Conservation (phyloP, 1,140 invertebrate genomes). For the Calycopis cecrops region DNA sequence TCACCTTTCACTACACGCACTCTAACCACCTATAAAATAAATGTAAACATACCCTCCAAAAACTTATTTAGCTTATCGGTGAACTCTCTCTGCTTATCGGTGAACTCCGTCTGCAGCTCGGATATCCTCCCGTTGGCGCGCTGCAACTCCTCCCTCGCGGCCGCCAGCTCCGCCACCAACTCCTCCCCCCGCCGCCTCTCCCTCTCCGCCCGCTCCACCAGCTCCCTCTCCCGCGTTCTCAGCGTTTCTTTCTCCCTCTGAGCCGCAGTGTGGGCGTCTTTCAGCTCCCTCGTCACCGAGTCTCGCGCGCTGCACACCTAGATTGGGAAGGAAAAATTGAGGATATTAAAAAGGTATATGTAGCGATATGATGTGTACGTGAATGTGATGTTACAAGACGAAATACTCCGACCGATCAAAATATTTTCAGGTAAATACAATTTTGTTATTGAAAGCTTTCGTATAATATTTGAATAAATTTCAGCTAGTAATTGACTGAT, state of each 20-base stretch:
- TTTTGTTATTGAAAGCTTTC: no score
- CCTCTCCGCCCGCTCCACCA: conserved; percentile 53
- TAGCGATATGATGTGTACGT: no score
- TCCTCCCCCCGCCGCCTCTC: conserved; percentile 61
- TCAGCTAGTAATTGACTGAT: no score
- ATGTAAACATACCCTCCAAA: conserved; percentile 20
- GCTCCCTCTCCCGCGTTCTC: conserved; percentile 55
- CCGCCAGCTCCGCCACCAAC: conserved; percentile 40
- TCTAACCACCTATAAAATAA: no score
- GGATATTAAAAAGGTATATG: no score
- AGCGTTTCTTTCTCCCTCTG: conserved; percentile 54
- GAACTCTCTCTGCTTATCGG: conserved; percentile 64
- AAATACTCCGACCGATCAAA: no score
- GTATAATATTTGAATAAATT: no score
- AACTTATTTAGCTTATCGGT: conserved; percentile 57
- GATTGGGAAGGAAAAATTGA: no score
- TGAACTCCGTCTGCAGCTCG: conserved; percentile 62
- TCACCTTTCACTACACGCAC: no score
- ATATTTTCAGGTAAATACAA: no score
- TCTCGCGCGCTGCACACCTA: conserved; percentile 61
- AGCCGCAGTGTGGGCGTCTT: conserved; percentile 50
- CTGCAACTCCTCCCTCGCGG: conserved; percentile 49
- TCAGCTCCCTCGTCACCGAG: conserved; percentile 48
- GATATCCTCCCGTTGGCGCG: conserved; percentile 64
- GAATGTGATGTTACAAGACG: no score